Evolutionary conservation across 1,140 invertebrate genomes (phyloP).

Genomic region (Hycleus cichorii): DNA sequence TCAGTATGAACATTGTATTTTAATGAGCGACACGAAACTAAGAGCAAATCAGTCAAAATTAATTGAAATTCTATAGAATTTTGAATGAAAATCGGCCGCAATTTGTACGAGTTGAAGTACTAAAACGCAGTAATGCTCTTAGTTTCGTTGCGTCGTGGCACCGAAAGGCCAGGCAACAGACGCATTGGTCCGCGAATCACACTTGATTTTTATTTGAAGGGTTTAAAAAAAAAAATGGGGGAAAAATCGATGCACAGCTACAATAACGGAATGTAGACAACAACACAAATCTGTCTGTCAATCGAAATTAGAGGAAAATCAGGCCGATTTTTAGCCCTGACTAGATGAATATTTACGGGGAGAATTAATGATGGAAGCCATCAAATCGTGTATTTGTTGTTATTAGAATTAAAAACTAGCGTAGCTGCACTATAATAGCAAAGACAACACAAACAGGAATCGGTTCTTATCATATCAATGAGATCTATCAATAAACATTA

Average conservation of each 20-base stretch:
- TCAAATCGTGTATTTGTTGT: background rate
- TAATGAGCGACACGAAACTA: conserved; percentile 32
- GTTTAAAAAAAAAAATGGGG: background rate
- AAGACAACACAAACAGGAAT: no score
- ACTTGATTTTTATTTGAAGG: conserved; percentile 6
- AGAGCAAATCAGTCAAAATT: conserved; percentile 22
- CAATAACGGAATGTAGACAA: conserved; percentile 32
- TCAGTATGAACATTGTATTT: conserved; percentile 3
- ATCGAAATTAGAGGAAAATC: conserved; percentile 5
- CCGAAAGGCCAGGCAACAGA: conserved; percentile 18
- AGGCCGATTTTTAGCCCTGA: conserved; percentile 22
- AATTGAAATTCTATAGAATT: conserved; percentile 4
- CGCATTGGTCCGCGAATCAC: conserved; percentile 38
- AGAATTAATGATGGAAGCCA: background rate
- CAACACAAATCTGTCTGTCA: conserved; percentile 18
- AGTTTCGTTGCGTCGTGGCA: conserved; percentile 27
- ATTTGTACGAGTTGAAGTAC: background rate
- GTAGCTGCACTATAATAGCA: conserved; percentile 17
- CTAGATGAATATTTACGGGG: conserved; percentile 23
- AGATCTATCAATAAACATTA: conserved; percentile 25
- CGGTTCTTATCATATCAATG: conserved; percentile 13
- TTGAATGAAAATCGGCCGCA: background rate
- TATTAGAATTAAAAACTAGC: conserved; percentile 5
- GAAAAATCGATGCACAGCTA: conserved; percentile 32
- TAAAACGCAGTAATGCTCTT: conserved; percentile 24